Conservation (phyloP, 2,113 vertebrate species). For the Lucifuga dentata region DNA sequence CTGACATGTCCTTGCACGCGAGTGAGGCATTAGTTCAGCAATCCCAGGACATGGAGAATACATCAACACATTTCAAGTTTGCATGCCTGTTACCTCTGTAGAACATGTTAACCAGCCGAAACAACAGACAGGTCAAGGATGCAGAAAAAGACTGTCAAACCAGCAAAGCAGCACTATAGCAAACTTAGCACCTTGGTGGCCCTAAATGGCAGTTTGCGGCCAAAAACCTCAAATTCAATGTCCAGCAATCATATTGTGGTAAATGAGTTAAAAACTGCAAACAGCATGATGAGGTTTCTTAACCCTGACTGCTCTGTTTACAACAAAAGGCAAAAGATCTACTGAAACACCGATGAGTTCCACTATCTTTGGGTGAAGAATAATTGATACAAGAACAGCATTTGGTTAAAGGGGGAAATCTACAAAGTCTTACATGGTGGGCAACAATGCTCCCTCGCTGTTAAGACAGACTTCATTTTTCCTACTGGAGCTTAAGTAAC, state of each 20-base stretch:
- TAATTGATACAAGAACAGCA: no score
- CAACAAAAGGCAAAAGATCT: no score
- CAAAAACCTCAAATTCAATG: background rate
- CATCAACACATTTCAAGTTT: conserved; percentile 41
- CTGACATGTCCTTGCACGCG: conserved; percentile 63
- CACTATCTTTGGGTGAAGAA: no score
- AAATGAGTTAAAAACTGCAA: background rate
- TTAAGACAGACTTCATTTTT: no score
- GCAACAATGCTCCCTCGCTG: no score
- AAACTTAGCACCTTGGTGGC: background rate
- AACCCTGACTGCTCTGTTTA: no score
- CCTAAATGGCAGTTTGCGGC: background rate
- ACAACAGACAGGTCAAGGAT: conserved; percentile 59
- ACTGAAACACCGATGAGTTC: no score
- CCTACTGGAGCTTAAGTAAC: no score
- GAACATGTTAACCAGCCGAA: conserved; percentile 53
- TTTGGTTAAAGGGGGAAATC: no score
- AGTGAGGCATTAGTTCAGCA: conserved; percentile 55
- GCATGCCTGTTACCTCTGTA: conserved; percentile 48
- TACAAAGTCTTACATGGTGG: no score
- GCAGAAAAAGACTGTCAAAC: conserved; percentile 52
- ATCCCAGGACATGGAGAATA: conserved; percentile 41
- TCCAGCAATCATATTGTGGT: background rate
- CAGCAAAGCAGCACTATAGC: conserved; percentile 10
- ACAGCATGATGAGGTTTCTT: no score